phyloP scores from a whole-genome alignment of 2,888 invertebrate species.

The Dendrolimus pini region DNA sequence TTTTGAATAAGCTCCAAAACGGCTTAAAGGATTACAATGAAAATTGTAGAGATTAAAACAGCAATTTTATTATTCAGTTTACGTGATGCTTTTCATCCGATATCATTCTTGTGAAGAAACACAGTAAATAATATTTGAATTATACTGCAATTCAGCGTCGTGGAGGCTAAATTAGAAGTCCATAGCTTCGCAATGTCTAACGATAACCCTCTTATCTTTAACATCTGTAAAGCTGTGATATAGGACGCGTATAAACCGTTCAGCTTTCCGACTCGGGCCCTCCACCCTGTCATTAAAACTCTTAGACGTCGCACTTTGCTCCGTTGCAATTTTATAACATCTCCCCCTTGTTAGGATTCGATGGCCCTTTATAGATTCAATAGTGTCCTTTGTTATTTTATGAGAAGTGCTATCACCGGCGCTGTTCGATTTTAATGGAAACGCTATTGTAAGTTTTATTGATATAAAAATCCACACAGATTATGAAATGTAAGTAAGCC shows the following conservation, averaged over 20 bases:
- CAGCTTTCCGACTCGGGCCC: constrained; percentile 2
- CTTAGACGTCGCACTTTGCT: constrained; percentile 8
- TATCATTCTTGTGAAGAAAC: no score
- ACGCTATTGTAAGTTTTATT: not conserved
- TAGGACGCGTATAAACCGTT: not conserved
- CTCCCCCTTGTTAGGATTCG: constrained; percentile 10
- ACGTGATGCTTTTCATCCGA: no score
- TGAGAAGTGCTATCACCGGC: not conserved
- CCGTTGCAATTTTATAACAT: constrained; percentile 16
- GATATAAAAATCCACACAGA: no score
- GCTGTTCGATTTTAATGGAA: constrained; percentile 1
- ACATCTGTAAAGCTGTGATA: not conserved
- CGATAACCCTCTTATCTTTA: not conserved
- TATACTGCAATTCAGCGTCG: no score
- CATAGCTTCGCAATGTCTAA: not conserved
- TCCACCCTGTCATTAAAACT: constrained; percentile 15
- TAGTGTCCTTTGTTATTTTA: constrained; percentile 6
- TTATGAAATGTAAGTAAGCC: no score
- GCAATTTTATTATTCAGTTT: no score
- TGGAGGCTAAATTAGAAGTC: no score
- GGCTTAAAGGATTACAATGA: no score
- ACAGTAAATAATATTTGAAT: no score
- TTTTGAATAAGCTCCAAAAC: no score
- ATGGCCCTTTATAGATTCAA: constrained; percentile 8
- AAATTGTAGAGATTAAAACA: no score